Base-by-base conservation (phyloP, 1,140 invertebrate species). In the Delia radicum region DNA sequence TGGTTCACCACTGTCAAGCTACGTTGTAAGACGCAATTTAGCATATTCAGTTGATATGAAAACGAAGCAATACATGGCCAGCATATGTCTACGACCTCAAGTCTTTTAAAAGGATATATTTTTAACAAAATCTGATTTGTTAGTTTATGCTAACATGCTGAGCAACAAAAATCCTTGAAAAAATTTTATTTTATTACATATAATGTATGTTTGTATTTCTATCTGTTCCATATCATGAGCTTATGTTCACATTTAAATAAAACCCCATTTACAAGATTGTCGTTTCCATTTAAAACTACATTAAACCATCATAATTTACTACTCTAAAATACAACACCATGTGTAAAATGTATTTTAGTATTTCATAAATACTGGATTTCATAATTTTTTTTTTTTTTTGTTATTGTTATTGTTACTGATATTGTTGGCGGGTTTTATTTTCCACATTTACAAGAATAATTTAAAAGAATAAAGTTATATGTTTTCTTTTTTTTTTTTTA, bases 221-320 rank as follows among this genome's bases (percentile, higher is more conserved):
- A n/a, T n/a, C 0, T 18, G 21, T 55, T 55, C 21, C 18, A 55
- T 21, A n/a, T n/a, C n/a, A n/a, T n/a, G n/a, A n/a, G n/a, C n/a
- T n/a, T n/a, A n/a, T n/a, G n/a, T n/a, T n/a, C n/a, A n/a, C n/a
- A n/a, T n/a, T n/a, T n/a, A n/a, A 24, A 33, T 5, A 10, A 55
- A 55, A 33, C n/a, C 65, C 33, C 29, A 69, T 69, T 69, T 69
- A 69, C 65, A 31, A 28, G 65, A 33, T 33, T 69, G 65, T 33
- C 37, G 65, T 69, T 33, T 37, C 29, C 65, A 69, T 69, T 69
- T 69, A 69, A 69, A 69, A 69, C 65, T 69, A 33, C 65, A 69
- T 69, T 69, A 69, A 69, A 69, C 65, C 65, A 24, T 69, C 65
- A 69, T 69, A 69, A 69, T 69, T 69, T 69, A 69, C 65, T 69